Base-by-base conservation (phyloP, 2,888 invertebrate species). In the Nowickia ferox region DNA sequence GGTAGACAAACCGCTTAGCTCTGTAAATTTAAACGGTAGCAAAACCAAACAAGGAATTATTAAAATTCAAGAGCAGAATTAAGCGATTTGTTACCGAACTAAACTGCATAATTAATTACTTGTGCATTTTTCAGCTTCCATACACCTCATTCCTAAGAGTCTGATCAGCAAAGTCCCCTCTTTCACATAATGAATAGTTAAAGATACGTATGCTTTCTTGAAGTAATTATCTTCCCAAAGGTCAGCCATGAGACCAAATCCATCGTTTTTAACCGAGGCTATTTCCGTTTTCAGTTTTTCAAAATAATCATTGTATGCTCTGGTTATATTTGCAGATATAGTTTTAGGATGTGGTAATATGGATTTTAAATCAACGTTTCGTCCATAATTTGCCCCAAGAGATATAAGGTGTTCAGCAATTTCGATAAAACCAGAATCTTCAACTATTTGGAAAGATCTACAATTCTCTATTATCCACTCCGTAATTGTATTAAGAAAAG, bases 111-210 rank as follows among this genome's bases (percentile, higher is more conserved):
- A 30, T 30, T 30, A 30, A 1, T 5, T 30, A 87, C 86, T 55
- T 76, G 84, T 87, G 48, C 57, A 86, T 48, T 40, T 75, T 53
- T 76, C 78, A 22, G 66, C 74, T 17, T 84, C 55, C 78, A 87
- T 84, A 65, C 61, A 72, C 57, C 65, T 68, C 46, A 87, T 68
- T 48, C 85, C 87, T 40, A 87, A 65, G 10, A 84, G 76, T 42
- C 81, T 82, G 10, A 13, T 53, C 15, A 74, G 10, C 15, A 87
- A 55, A 19, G 30, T 15, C 0, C 68, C 83, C 10, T 82, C 66
- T 57, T 82, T 84, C 11, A 84, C 51, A 51, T 84, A 88, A 22
- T 87, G 87, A 0, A 87, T 85, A 19, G 84, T 87, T 13, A 87
- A 59, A 9, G 75, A 40, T 15, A 87, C 38, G 46, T 85, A 87